Percentiles rank a stretch among this genome's conserved stretches.
Evolutionary conservation across 2,113 vertebrate genomes (phyloP).

Genomic region (Laticauda laticaudata): DNA sequence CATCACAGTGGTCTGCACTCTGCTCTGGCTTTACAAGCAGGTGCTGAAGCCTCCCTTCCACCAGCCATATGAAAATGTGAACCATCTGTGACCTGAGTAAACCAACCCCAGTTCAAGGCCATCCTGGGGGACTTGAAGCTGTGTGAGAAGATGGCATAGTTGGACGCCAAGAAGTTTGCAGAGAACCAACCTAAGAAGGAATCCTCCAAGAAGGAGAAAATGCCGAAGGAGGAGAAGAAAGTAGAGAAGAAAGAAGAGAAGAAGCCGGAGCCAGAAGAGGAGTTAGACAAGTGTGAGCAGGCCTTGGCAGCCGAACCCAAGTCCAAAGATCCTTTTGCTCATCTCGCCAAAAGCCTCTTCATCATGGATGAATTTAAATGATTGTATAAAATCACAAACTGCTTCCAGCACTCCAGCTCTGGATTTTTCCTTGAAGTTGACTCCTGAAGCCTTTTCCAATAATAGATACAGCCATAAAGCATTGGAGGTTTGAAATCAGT

Average conservation of each 20-base stretch:
- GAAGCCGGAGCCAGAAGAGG: conserved; percentile 72
- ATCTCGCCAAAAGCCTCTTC: conserved; percentile 78
- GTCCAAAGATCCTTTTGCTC: conserved; percentile 89
- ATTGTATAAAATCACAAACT: too few relatives aligned
- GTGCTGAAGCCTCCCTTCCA: conserved; percentile 87
- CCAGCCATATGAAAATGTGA: conserved; percentile 83
- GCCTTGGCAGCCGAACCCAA: conserved; percentile 85
- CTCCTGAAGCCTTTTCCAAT: too few relatives aligned
- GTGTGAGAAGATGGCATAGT: conserved; percentile 93
- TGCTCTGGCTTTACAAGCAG: conserved; percentile 92
- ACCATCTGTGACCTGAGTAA: conserved; percentile 83
- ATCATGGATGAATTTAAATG: too few relatives aligned
- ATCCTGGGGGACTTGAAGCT: conserved; percentile 87
- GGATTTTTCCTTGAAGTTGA: too few relatives aligned
- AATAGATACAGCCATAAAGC: too few relatives aligned
- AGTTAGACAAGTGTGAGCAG: conserved; percentile 86
- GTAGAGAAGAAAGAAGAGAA: conserved; percentile 85
- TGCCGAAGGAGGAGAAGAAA: conserved; percentile 74
- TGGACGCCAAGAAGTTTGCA: conserved; percentile 89
- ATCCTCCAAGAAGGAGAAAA: conserved; percentile 82
- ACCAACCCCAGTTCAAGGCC: conserved; percentile 87
- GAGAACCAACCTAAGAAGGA: conserved; percentile 91
- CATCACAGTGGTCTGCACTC: conserved; percentile 81
- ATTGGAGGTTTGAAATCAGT: too few relatives aligned
- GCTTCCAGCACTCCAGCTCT: too few relatives aligned